These are phyloP conservation scores for Nephrotoma guestfalica DNA, from an alignment of 2,888 invertebrate genomes.

Conservation along the genomic window DNA sequence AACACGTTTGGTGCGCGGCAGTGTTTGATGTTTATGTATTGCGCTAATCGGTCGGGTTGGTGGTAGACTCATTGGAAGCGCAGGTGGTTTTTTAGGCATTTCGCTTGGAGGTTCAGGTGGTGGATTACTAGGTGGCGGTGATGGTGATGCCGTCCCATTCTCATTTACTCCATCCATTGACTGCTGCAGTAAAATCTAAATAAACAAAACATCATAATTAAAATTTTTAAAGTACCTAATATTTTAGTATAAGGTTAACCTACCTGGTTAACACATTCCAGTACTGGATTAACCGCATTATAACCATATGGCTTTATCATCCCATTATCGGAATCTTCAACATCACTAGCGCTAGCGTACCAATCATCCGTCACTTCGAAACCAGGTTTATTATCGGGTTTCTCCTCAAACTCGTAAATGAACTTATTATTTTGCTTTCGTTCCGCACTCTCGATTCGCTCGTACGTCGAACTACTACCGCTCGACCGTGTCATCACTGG, in stretches of 20 bases:
- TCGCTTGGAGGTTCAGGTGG: not conserved
- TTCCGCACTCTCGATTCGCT: conserved; percentile 16
- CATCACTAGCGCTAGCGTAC: conserved; percentile 67
- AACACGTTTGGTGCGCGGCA: conserved; percentile 35
- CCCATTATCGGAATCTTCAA: conserved; percentile 39
- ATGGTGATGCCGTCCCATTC: conserved; percentile 15
- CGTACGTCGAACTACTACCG: conserved; percentile 9
- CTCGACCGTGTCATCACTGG: conserved; percentile 12
- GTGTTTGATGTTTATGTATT: conserved; percentile 15
- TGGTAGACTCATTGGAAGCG: conserved; percentile 13
- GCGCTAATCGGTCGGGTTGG: conserved; percentile 14
- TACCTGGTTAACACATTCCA: conserved; percentile 65
- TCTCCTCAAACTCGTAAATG: conserved; percentile 14
- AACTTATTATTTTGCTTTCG: conserved; percentile 13
- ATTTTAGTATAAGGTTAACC: not conserved
- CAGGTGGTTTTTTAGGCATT: not conserved
- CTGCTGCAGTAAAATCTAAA: conserved; percentile 58
- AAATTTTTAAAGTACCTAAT: not conserved
- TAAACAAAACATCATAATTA: not conserved
- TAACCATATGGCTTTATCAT: conserved; percentile 28
- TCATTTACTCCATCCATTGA: conserved; percentile 37
- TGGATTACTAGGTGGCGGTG: conserved; percentile 26
- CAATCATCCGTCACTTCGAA: conserved; percentile 47
- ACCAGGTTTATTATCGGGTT: conserved; percentile 8
- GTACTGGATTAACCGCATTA: conserved; percentile 63